Evolutionary conservation across 1,140 invertebrate genomes (phyloP), one percentile per base, ranked within the genome.

Genomic region (Stegodyphus dumicola): DNA sequence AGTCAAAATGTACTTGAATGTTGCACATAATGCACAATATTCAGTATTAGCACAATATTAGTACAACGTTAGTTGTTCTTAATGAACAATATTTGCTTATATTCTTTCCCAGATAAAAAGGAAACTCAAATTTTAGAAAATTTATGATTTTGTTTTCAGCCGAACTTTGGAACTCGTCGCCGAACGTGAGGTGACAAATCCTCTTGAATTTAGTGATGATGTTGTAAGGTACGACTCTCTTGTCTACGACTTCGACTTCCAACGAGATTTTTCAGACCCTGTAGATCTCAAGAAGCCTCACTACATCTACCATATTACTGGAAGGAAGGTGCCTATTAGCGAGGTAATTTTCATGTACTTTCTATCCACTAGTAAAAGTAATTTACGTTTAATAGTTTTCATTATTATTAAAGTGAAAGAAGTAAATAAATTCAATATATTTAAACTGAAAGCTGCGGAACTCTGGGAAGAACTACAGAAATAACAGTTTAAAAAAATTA

Each of bases 201-300:
- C 15, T 6, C 33, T 83, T 1, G 48, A 70, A 17, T 4, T 77
- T 0, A 53, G 52, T 7, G 15, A 9, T 13, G 81, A 84, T 15
- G 13, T 54, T 6, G 79, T 73, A 2, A 52, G n/a, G 7, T 75
- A 87, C 33, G 10, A 77, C 51, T 74, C 75, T 6, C 60, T 80
- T 7, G 56, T 70, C 7, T 80, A 76, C 49, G 49, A 64, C 13
- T 78, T 78, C 17, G 71, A 84, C 18, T 75, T 74, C 65, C 78
- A 87, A 54, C 53, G 71, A 17, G 52, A 65, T 7, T 84, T 66
- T 65, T 67, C 71, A 6, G 86, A 83, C 6, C 49, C 69, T 1
- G 53, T 87, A 2, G 86, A 87, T 33, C 73, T 87, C 18, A 83
- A 87, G 33, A 48, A 77, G 10, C 73, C 86, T 1, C 86, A 87